A percentile compares a stretch with the other conserved stretches of the same genome.
Evolutionary conservation across 1,140 invertebrate species (phyloP).

Genomic region (Glossosoma conforme): DNA sequence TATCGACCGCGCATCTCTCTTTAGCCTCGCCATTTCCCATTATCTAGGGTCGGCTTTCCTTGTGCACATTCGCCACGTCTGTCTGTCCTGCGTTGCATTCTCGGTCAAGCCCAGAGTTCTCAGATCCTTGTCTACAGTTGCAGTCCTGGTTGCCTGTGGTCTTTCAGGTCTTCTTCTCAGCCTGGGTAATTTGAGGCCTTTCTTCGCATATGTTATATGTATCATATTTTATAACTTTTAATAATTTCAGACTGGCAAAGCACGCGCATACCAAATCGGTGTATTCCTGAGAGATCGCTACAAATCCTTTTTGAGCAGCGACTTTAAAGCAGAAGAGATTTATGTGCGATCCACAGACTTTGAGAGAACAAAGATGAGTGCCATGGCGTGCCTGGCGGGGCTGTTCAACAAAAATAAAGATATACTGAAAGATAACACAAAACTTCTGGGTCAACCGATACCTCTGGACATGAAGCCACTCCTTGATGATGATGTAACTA

Average conservation of each 20-base stretch:
- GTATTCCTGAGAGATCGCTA: conserved; percentile 41
- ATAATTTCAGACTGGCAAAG: conserved; percentile 43
- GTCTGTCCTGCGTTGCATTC: too few species aligned
- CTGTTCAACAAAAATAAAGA: conserved; percentile 50
- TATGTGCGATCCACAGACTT: conserved; percentile 49
- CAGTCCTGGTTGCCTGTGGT: too few species aligned
- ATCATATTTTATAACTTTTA: too few species aligned
- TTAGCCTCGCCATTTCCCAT: too few species aligned
- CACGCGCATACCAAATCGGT: conserved; percentile 41
- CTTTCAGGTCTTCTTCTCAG: too few species aligned
- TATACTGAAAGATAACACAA: conserved; percentile 44
- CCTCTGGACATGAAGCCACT: conserved; percentile 44
- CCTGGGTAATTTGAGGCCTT: too few species aligned
- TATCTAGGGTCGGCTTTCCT: too few species aligned
- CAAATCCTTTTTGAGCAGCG: conserved; percentile 36
- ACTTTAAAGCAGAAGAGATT: conserved; percentile 47
- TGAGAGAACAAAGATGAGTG: conserved; percentile 56
- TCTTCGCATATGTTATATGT: too few species aligned
- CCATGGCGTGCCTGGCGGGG: conserved; percentile 50
- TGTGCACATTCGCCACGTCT: too few species aligned
- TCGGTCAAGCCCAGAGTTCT: too few species aligned
- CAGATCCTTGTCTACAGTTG: too few species aligned
- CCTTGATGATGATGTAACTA: conserved; percentile 46
- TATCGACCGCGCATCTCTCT: too few species aligned
- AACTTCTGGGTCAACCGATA: conserved; percentile 53